Evolutionary conservation across 2,113 vertebrate genomes (phyloP).

Genomic region (Sterna hirundo): DNA sequence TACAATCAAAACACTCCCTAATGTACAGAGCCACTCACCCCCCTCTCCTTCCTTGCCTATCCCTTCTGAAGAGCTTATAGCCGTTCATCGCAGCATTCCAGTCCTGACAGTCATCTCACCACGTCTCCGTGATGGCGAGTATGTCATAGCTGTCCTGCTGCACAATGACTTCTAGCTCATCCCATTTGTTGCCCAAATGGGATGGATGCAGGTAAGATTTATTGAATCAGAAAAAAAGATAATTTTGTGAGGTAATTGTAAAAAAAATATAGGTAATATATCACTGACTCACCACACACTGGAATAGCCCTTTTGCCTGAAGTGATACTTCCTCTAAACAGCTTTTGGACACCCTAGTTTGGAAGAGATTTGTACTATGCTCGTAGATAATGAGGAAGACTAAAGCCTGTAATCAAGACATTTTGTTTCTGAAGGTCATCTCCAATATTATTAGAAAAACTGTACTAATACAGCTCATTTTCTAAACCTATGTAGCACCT

Average conservation of each 20-base stretch:
- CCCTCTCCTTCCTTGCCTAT: too few species aligned
- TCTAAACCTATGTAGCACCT: neutral
- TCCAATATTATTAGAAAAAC: neutral
- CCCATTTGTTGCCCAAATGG: too few species aligned
- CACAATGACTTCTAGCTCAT: too few species aligned
- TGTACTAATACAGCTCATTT: neutral
- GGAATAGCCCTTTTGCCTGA: neutral
- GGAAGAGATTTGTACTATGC: neutral
- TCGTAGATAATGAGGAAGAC: neutral
- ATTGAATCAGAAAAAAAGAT: neutral
- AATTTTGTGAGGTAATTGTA: neutral
- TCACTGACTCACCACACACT: neutral
- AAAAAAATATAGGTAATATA: neutral
- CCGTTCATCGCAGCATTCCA: too few species aligned
- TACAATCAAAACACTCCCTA: too few species aligned
- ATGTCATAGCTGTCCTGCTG: too few species aligned
- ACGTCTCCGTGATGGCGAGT: too few species aligned
- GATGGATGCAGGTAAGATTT: neutral
- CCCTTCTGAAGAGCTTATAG: too few species aligned
- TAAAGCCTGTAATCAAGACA: neutral
- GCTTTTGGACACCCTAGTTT: neutral
- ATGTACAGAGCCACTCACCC: too few species aligned
- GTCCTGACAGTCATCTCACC: too few species aligned
- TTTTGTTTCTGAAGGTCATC: neutral
- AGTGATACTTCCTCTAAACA: neutral